These are phyloP conservation scores for Elachura formosa DNA, from an alignment of 2,113 vertebrate genomes.

Conservation along the genomic window DNA sequence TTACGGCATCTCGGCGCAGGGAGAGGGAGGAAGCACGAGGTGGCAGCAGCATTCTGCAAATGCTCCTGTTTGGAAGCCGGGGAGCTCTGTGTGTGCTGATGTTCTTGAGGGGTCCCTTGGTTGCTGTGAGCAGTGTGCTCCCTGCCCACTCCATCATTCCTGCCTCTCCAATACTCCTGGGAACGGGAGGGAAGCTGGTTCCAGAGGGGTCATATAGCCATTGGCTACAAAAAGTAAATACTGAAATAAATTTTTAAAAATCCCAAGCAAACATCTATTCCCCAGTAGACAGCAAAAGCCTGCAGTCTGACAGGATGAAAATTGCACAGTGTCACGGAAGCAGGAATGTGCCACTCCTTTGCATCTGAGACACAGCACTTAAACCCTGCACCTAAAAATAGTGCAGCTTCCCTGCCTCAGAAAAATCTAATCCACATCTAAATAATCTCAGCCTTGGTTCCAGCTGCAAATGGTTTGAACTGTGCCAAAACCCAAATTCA, in stretches of 20 bases:
- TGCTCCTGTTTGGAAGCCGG: neutral
- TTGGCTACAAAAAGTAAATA: neutral
- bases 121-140: fast-evolving
- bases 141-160: neutral
- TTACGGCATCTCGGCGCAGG: neutral
- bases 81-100: fast-evolving
- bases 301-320: neutral
- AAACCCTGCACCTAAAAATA: neutral
- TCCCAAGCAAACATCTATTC: fast-evolving
- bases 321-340: neutral
- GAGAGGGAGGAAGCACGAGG: neutral
- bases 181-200: neutral
- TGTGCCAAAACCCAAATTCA: neutral
- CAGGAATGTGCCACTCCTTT: neutral
- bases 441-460: neutral
- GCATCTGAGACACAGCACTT: neutral
- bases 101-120: neutral
- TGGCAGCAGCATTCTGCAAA: constrained; percentile 38
- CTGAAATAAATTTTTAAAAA: neutral
- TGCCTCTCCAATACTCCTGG: neutral
- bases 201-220: fast-evolving
- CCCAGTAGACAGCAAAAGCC: neutral
- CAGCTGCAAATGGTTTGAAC: neutral
- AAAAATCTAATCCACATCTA: neutral
- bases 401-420: neutral